These are phyloP conservation scores for Holothuria scabra DNA, from an alignment of 53 echinoderm and acorn worm species.

Conservation along the genomic window DNA sequence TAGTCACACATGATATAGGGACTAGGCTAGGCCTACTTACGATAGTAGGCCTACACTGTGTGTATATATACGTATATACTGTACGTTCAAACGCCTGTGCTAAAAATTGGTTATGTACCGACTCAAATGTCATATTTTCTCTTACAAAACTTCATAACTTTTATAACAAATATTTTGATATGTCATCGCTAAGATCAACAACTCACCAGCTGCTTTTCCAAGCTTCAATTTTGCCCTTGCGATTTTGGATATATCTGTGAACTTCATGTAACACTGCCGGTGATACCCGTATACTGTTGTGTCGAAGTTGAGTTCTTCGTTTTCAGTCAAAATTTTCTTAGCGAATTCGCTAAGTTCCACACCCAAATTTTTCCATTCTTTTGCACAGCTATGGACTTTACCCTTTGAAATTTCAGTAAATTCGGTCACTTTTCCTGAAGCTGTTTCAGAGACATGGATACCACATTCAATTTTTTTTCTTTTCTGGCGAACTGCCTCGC, in stretches of 20 bases:
- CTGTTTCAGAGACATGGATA: conserved; percentile 1
- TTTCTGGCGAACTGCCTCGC: background rate
- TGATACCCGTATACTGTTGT: conserved; percentile 23
- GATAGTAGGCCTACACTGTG: no score
- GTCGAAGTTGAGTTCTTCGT: conserved; percentile 17
- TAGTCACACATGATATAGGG: no score
- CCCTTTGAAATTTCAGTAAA: no score
- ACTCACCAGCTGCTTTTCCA: conserved; percentile 12
- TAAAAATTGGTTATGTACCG: no score
- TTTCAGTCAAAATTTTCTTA: background rate
- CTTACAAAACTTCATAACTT: no score
- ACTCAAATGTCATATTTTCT: no score
- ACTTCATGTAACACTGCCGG: conserved; percentile 11
- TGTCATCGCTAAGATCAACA: background rate
- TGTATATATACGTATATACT: no score
- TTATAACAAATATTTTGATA: no score
- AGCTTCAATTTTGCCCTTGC: conserved; percentile 10
- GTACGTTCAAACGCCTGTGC: no score
- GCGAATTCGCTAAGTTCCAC: background rate
- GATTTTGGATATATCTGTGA: conserved; percentile 5
- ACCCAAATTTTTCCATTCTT: conserved; percentile 1
- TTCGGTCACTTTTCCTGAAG: conserved; percentile 9
- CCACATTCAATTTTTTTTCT: conserved; percentile 2
- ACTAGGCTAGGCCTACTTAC: no score
- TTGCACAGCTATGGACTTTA: background rate